phyloP scores from a whole-genome alignment of 2,797 vertebrate genomes.

The Phoebastria nigripes region DNA sequence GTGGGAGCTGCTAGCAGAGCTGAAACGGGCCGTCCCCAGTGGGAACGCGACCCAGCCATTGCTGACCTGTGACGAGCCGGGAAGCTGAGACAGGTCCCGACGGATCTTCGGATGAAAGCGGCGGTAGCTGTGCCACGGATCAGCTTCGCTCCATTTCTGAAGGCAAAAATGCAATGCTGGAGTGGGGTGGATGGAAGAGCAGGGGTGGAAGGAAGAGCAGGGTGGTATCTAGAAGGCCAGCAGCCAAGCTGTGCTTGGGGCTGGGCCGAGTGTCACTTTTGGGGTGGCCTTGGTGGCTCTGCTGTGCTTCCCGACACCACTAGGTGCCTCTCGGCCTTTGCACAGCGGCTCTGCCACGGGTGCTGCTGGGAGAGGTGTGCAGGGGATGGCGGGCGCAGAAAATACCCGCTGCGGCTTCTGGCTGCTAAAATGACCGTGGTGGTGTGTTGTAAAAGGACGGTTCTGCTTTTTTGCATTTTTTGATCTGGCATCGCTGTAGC shows the following conservation, averaged over 20 bases:
- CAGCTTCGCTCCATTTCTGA: accelerated
- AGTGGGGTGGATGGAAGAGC: neutral
- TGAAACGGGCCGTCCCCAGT: accelerated
- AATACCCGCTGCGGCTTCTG: neutral
- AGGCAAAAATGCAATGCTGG: accelerated
- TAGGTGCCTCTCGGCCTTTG: constrained; percentile 56
- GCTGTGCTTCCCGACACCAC: constrained; percentile 34
- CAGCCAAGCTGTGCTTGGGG: accelerated
- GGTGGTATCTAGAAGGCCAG: neutral
- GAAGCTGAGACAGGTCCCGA: neutral
- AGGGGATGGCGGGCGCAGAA: neutral
- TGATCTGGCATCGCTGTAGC: accelerated
- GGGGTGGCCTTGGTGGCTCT: constrained; percentile 60
- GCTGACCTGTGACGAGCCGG: accelerated
- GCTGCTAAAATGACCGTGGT: accelerated
- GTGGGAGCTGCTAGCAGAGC: neutral
- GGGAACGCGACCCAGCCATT: accelerated
- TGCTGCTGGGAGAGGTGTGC: neutral
- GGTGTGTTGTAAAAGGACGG: neutral
- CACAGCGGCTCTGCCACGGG: neutral
- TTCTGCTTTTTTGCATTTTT: neutral
- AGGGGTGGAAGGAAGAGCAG: neutral
- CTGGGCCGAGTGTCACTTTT: neutral
- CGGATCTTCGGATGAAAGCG: accelerated
- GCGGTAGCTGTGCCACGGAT: accelerated